Conservation (phyloP, 2,113 vertebrate species). For the Elanoides forficatus region DNA sequence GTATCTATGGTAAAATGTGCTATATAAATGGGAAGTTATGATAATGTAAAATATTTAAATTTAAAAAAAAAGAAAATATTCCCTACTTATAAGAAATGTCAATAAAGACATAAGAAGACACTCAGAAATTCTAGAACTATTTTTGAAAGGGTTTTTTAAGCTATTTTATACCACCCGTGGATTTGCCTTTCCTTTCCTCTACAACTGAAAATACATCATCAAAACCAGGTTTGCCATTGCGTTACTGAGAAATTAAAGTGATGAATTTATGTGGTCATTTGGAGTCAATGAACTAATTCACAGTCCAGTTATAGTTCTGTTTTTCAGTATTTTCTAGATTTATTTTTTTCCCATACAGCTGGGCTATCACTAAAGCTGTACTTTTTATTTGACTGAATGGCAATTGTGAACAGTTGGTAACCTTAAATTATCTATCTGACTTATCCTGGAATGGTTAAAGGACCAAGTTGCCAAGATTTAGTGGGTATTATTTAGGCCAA, state of each 20-base stretch:
- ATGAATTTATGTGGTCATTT: neutral
- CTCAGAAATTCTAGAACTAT: neutral
- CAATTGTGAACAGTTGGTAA: neutral
- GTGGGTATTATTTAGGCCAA: neutral
- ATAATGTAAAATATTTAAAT: neutral
- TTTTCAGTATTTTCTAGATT: neutral
- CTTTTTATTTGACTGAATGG: neutral
- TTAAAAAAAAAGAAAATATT: neutral
- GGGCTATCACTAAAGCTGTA: neutral
- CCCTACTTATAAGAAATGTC: neutral
- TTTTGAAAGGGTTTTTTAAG: neutral
- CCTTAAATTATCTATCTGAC: neutral
- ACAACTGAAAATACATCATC: neutral
- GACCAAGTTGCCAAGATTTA: neutral
- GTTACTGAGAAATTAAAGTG: neutral
- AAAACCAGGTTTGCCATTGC: neutral
- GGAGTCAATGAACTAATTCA: neutral
- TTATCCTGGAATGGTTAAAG: neutral
- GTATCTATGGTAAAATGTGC: neutral
- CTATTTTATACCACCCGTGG: neutral
- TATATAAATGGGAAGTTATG: neutral
- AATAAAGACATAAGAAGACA: neutral
- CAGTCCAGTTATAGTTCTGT: neutral
- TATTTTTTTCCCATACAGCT: neutral
- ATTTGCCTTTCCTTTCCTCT: neutral